These are phyloP conservation scores for Caradrina kadenii DNA, from an alignment of 2,888 invertebrate species.

Conservation along the genomic window DNA sequence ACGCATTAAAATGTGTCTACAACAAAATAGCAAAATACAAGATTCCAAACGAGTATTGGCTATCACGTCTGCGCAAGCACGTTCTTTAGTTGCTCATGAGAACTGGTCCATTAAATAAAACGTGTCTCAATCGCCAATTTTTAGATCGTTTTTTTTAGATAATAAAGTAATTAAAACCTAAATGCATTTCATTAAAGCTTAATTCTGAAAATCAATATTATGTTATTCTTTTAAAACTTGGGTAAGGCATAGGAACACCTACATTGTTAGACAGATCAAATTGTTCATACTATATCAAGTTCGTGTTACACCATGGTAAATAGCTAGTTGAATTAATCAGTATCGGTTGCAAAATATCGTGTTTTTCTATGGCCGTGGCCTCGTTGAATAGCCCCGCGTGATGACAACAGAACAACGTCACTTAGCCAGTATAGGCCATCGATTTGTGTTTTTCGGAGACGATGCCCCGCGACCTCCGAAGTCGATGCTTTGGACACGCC, in stretches of 20 bases:
- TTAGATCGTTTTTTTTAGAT: constrained; percentile 2
- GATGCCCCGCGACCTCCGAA: constrained; percentile 23
- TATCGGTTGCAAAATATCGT: constrained; percentile 51
- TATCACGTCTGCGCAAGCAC: constrained; percentile 22
- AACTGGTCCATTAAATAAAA: constrained; percentile 9
- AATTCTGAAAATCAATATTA: not conserved
- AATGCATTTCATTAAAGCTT: not conserved
- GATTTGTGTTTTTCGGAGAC: constrained; percentile 48
- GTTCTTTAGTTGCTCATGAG: constrained; percentile 1
- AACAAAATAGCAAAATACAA: constrained; percentile 12
- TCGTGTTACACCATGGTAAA: constrained; percentile 15
- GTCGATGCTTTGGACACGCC: constrained; percentile 13
- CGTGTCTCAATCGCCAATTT: constrained; percentile 13
- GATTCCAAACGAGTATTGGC: constrained; percentile 34
- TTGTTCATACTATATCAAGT: not conserved
- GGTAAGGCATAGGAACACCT: not conserved
- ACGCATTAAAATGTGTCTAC: constrained; percentile 10
- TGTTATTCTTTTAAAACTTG: not conserved
- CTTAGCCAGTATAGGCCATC: constrained; percentile 33
- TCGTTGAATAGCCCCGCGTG: constrained; percentile 54
- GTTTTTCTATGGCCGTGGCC: constrained; percentile 68
- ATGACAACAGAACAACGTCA: constrained; percentile 58
- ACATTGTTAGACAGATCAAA: not conserved
- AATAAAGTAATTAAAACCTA: constrained; percentile 7
- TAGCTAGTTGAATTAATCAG: constrained; percentile 39